Evolutionary conservation across 2,888 invertebrate genomes (phyloP).

Genomic region (Cephus sareptanus): DNA sequence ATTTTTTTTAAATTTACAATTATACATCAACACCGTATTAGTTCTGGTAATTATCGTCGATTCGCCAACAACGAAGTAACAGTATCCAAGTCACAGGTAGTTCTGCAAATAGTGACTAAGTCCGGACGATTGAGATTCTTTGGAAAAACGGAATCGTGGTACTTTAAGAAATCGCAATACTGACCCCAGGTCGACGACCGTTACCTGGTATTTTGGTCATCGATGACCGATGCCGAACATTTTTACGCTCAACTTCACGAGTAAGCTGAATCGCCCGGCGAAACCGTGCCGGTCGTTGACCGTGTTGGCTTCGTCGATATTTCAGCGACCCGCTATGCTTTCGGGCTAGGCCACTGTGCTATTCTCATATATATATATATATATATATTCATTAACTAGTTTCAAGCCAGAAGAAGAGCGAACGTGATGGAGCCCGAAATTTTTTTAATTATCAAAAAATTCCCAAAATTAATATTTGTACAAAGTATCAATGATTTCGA

Average conservation of each 20-base stretch:
- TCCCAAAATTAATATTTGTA: no score
- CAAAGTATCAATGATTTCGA: no score
- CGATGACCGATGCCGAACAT: conserved; percentile 10
- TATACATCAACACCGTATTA: background rate
- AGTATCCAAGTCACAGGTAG: background rate
- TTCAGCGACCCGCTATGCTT: background rate
- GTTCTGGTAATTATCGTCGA: background rate
- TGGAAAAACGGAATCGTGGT: background rate
- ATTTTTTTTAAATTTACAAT: background rate
- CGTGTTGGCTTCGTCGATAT: conserved; percentile 13
- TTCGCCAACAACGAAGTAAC: background rate
- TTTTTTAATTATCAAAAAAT: no score
- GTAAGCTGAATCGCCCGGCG: conserved; percentile 15
- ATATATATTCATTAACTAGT: background rate
- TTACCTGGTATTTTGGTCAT: conserved; percentile 46
- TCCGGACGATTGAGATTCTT: background rate
- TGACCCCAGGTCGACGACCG: conserved; percentile 37
- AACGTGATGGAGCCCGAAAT: background rate
- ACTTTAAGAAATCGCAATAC: background rate
- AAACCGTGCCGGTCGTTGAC: conserved; percentile 32
- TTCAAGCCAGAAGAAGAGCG: background rate
- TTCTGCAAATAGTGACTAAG: background rate
- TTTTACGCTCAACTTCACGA: conserved; percentile 10
- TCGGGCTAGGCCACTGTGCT: background rate
- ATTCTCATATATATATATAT: background rate